phyloP scores from a whole-genome alignment of 2,888 invertebrate genomes.

The Ochropacha duplaris region DNA sequence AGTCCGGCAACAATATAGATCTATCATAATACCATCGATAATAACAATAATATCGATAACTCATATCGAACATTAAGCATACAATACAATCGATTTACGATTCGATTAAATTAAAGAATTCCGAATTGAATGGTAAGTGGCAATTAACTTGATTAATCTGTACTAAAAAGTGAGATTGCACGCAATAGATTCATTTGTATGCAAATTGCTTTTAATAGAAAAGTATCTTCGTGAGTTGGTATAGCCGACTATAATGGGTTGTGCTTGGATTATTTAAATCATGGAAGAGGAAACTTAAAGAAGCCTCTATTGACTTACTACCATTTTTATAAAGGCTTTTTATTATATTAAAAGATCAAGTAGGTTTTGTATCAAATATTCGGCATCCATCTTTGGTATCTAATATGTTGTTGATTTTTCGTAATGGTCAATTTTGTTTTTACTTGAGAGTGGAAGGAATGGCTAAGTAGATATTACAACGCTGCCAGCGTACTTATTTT shows the following conservation, averaged over 20 bases:
- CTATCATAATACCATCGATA: not conserved
- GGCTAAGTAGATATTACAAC: too few species aligned
- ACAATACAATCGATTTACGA: constrained; percentile 2
- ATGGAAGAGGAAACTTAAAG: not conserved
- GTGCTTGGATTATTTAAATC: not conserved
- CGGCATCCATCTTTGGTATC: too few species aligned
- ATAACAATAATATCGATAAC: constrained; percentile 3
- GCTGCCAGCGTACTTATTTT: too few species aligned
- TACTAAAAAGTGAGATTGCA: constrained; percentile 14
- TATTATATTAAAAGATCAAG: too few species aligned
- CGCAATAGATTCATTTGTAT: constrained; percentile 38
- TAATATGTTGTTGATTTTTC: too few species aligned
- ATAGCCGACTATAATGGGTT: constrained; percentile 10
- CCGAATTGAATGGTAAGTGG: constrained; percentile 6
- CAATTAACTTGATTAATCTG: constrained; percentile 4
- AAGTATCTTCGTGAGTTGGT: constrained; percentile 25
- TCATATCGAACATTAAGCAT: not conserved
- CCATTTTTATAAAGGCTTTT: not conserved
- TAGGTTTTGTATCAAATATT: too few species aligned
- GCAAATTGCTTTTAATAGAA: constrained; percentile 38
- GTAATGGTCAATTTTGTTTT: too few species aligned
- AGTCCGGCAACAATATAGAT: not conserved
- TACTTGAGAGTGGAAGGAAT: too few species aligned
- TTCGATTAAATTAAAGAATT: constrained; percentile 7
- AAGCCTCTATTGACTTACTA: not conserved